Conservation (phyloP, 2,113 vertebrate genomes). For the Eonycteris spelaea region DNA sequence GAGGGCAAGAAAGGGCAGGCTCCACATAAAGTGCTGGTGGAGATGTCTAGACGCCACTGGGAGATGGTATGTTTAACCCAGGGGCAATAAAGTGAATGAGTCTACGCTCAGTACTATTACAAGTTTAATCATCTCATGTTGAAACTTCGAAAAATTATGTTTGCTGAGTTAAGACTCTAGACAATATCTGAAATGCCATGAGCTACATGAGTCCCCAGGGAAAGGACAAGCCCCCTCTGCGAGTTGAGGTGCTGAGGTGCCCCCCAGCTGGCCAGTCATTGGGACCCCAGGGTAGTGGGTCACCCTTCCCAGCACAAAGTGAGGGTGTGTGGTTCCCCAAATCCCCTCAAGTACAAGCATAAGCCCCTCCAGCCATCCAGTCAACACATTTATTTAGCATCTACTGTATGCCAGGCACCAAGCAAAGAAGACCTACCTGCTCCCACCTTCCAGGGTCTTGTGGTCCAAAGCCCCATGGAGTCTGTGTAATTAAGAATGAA, state of each 20-base stretch:
- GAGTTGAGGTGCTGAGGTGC: not conserved
- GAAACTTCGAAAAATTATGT: not conserved
- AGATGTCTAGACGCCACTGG: not conserved
- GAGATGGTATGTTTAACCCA: not conserved
- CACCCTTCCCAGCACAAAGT: not conserved
- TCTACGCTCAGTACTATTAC: accelerated
- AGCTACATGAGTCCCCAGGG: too few species aligned
- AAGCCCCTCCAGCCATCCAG: accelerated
- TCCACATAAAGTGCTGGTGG: accelerated
- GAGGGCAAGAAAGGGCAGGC: too few species aligned
- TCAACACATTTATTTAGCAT: not conserved
- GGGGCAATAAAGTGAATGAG: too few species aligned
- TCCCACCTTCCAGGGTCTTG: not conserved
- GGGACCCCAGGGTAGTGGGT: not conserved
- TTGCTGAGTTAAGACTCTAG: not conserved
- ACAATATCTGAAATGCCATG: not conserved
- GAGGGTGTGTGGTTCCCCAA: not conserved
- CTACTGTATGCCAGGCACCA: not conserved
- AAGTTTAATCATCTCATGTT: not conserved
- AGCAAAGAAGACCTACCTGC: not conserved
- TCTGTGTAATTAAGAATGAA: not conserved
- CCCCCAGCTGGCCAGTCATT: accelerated
- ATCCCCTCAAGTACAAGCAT: not conserved
- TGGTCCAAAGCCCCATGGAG: too few species aligned
- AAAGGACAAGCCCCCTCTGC: not conserved